Conservation (phyloP, 2,797 vertebrate genomes). For the Pyrocephalus nanus region DNA sequence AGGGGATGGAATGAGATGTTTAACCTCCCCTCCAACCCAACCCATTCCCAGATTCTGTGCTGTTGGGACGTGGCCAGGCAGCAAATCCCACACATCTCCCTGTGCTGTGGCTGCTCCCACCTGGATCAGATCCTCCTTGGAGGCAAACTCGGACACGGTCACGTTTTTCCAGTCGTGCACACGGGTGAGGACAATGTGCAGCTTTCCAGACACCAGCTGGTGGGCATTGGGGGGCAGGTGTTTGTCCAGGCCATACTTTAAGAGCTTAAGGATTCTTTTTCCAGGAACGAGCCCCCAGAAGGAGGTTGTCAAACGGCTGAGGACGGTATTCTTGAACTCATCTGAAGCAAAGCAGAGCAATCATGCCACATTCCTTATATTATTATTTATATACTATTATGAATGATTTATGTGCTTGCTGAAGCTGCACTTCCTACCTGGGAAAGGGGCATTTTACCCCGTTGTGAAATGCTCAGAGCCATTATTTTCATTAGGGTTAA, state of each 20-base stretch:
- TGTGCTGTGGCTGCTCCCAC: neutral
- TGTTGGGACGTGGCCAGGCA: fast-evolving
- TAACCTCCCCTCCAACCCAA: neutral
- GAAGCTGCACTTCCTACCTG: neutral
- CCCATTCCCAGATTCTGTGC: neutral
- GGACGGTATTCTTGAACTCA: fast-evolving
- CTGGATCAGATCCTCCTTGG: constrained; percentile 21
- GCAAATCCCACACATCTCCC: neutral
- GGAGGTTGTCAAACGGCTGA: fast-evolving
- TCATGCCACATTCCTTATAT: neutral
- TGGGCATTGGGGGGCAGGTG: neutral
- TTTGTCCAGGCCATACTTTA: fast-evolving
- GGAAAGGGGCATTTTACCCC: neutral
- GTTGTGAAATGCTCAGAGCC: neutral
- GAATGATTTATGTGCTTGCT: neutral
- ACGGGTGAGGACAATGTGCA: neutral
- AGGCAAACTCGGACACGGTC: neutral
- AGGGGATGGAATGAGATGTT: neutral
- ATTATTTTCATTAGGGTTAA: neutral
- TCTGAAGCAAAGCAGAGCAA: neutral
- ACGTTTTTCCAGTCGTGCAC: neutral
- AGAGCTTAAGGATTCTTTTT: fast-evolving
- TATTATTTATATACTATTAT: neutral
- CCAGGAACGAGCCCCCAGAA: fast-evolving
- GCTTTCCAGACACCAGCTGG: constrained; percentile 17